Evolutionary conservation across 1,140 invertebrate species (phyloP).

Genomic region (Thaumatotibia leucotreta): DNA sequence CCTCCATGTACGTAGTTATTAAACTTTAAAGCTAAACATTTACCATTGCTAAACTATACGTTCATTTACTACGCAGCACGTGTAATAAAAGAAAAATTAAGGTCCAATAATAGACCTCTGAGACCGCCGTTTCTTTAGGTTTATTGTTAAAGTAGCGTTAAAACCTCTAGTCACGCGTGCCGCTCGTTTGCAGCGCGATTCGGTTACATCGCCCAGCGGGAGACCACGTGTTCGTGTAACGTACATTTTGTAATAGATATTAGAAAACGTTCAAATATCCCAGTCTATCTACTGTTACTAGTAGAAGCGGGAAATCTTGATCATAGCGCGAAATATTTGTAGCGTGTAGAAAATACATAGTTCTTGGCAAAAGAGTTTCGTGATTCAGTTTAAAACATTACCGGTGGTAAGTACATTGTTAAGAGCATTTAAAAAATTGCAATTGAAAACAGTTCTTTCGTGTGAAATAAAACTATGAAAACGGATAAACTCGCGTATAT

Average conservation of each 20-base stretch:
- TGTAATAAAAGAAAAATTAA: neutral
- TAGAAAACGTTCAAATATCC: neutral
- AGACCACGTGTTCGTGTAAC: neutral
- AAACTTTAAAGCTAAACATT: neutral
- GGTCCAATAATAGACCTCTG: neutral
- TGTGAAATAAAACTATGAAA: too few relatives aligned
- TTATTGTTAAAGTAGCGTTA: slow-evolving; percentile 20
- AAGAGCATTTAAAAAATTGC: too few relatives aligned
- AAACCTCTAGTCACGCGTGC: slow-evolving; percentile 23
- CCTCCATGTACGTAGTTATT: too few relatives aligned
- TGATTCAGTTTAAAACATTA: too few relatives aligned
- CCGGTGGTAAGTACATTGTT: too few relatives aligned
- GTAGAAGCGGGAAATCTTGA: neutral
- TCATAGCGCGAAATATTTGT: too few relatives aligned
- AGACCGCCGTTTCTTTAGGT: slow-evolving; percentile 9
- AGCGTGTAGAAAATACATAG: too few relatives aligned
- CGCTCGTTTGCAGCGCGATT: slow-evolving; percentile 1
- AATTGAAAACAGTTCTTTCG: too few relatives aligned
- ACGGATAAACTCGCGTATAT: too few relatives aligned
- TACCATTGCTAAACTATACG: neutral
- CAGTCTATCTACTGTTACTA: too few relatives aligned
- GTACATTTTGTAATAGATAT: neutral
- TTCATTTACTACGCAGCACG: neutral
- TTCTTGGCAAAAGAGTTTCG: too few relatives aligned
- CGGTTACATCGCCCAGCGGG: neutral